Conservation (phyloP, 2,113 vertebrate species). For the Cromileptes altivelis region DNA sequence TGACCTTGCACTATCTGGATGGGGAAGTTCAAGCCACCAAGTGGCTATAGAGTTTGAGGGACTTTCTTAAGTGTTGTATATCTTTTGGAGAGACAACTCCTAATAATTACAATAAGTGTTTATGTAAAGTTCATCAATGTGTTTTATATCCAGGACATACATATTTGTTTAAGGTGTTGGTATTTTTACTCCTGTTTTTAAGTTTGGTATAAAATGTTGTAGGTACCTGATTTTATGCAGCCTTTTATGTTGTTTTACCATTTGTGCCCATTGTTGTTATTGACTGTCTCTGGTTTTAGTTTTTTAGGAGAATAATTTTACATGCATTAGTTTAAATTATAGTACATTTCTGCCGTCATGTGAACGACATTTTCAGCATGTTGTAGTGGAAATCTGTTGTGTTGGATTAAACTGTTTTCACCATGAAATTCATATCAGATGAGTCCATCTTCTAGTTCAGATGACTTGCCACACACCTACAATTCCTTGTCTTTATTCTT, state of each 20-base stretch:
- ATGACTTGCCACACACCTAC: background rate
- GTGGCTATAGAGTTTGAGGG: background rate
- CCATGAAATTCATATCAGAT: background rate
- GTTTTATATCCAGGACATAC: constrained; percentile 42
- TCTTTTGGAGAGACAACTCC: background rate
- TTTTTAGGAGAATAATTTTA: constrained; percentile 3
- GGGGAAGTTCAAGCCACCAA: background rate
- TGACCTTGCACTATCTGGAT: background rate
- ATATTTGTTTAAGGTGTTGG: constrained; percentile 19
- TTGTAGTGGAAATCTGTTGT: constrained; percentile 13
- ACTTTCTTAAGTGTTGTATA: background rate
- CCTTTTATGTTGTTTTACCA: constrained; percentile 17
- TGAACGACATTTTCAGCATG: constrained; percentile 34
- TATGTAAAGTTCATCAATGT: background rate
- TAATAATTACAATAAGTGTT: constrained; percentile 22
- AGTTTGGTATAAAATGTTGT: constrained; percentile 41
- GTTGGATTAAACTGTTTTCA: constrained; percentile 50
- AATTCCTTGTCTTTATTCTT: background rate
- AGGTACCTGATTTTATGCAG: constrained; percentile 22
- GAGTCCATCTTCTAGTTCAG: background rate
- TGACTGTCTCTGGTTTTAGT: background rate
- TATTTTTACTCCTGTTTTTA: constrained; percentile 45
- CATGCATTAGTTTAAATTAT: constrained; percentile 1
- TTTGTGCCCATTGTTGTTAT: constrained; percentile 16
- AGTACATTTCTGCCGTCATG: background rate